Conservation (phyloP, 2,797 vertebrate genomes). For the Urocyon cinereoargenteus region DNA sequence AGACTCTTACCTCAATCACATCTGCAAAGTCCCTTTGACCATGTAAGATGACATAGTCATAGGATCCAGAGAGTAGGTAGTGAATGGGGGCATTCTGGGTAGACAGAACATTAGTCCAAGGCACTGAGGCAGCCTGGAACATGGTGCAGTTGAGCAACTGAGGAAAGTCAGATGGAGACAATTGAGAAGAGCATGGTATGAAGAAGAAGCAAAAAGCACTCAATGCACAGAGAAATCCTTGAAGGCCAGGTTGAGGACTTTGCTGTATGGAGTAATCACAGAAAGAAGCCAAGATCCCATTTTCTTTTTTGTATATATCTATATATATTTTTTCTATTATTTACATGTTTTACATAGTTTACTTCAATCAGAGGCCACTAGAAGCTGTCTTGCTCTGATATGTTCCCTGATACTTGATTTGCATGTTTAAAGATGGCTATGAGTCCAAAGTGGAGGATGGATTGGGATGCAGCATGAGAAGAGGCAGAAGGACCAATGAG, state of each 20-base stretch:
- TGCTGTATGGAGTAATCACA: neutral
- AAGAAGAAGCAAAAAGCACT: neutral
- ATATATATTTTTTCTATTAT: neutral
- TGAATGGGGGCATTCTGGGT: neutral
- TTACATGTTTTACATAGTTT: neutral
- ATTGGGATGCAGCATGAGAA: neutral
- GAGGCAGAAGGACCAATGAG: neutral
- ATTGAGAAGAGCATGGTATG: neutral
- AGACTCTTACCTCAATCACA: neutral
- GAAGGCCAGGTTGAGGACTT: neutral
- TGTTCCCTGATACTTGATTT: neutral
- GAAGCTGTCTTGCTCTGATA: neutral
- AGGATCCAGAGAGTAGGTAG: neutral
- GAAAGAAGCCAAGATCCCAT: neutral
- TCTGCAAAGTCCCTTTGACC: neutral
- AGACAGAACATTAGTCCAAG: neutral
- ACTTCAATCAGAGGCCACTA: neutral
- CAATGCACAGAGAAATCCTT: neutral
- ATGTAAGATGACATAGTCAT: neutral
- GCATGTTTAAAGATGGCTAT: neutral
- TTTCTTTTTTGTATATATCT: neutral
- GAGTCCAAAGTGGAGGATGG: neutral
- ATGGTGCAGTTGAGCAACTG: neutral
- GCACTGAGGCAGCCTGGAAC: neutral
- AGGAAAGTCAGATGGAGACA: neutral